phyloP scores from a whole-genome alignment of 2,113 vertebrate species.

The Seriola quinqueradiata region DNA sequence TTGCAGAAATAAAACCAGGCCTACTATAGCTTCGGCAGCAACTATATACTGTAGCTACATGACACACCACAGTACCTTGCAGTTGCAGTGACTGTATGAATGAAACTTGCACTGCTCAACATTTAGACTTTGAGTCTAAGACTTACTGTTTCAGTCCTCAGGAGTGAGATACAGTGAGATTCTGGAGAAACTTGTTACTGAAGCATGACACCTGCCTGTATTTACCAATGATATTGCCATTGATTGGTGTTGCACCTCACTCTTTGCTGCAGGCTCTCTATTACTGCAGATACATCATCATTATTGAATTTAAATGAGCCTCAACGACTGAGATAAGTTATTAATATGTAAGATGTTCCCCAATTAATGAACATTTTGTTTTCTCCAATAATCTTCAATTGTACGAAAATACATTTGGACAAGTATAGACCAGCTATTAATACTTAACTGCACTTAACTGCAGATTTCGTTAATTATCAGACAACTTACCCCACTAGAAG shows the following conservation, averaged over 20 bases:
- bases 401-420: background rate
- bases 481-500: background rate
- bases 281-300: background rate
- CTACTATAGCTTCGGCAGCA: background rate
- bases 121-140: background rate
- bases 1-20: background rate
- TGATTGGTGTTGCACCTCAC: constrained; percentile 17
- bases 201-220: background rate
- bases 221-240: constrained; percentile 8
- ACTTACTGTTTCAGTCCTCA: background rate
- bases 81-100: background rate
- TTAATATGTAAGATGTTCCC: background rate
- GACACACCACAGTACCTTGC: background rate
- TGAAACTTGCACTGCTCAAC: background rate
- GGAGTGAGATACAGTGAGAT: background rate
- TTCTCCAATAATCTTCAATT: background rate
- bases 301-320: background rate
- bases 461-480: background rate
- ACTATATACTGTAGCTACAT: background rate
- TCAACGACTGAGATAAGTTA: background rate
- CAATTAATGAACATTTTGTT: constrained; percentile 8
- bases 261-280: background rate
- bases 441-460: background rate
- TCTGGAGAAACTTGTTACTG: background rate
- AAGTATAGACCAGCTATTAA: background rate